Evolutionary conservation across 2,797 vertebrate genomes (phyloP).

Genomic region (Cirrhinus molitorella): DNA sequence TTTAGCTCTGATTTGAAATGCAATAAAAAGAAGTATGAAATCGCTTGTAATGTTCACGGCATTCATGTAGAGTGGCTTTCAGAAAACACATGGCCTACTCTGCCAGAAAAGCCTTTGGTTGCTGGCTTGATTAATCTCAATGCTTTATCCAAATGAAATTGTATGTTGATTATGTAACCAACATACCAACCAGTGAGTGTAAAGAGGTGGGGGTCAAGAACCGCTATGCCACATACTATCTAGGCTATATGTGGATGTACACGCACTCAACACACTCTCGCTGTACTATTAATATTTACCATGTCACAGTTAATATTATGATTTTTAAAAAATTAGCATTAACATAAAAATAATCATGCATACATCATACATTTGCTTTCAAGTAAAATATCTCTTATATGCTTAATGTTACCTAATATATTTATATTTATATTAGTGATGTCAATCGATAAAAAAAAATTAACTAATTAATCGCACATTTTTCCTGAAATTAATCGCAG

Average conservation of each 20-base stretch:
- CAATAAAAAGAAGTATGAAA: slow-evolving; percentile 36
- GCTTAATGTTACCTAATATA: not conserved
- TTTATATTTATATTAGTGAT: too few species aligned
- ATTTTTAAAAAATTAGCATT: not conserved
- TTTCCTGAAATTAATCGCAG: too few species aligned
- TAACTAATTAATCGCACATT: too few species aligned
- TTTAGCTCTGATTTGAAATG: slow-evolving; percentile 28
- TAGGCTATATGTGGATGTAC: slow-evolving; percentile 10
- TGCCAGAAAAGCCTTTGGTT: slow-evolving; percentile 15
- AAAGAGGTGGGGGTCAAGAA: slow-evolving; percentile 17
- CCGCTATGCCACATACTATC: not conserved
- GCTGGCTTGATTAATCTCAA: slow-evolving; percentile 32
- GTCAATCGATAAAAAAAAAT: too few species aligned
- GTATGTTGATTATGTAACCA: slow-evolving; percentile 54
- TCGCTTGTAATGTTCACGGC: not conserved
- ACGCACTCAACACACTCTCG: not conserved
- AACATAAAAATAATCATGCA: not conserved
- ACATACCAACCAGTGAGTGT: too few species aligned
- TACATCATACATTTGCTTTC: not conserved
- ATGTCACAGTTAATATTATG: not conserved
- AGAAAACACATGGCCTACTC: slow-evolving; percentile 14
- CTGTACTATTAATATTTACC: not conserved
- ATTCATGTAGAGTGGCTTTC: not conserved
- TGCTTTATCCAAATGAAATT: slow-evolving; percentile 48
- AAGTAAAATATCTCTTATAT: not conserved